Evolutionary conservation across 2,888 invertebrate species (phyloP).

Genomic region (Drosophila barbarae): DNA sequence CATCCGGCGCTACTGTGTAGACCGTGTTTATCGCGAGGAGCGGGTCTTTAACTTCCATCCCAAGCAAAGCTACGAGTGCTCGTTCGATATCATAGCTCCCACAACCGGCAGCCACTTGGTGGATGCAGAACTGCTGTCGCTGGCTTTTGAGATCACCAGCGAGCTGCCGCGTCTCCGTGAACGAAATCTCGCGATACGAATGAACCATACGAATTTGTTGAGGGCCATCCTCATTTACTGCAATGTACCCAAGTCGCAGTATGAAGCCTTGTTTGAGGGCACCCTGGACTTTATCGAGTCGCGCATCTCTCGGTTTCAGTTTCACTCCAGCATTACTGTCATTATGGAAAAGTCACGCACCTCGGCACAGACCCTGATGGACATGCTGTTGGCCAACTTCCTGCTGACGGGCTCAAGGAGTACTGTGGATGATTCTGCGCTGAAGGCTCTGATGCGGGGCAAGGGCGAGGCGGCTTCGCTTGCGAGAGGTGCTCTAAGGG

Average conservation of each 20-base stretch:
- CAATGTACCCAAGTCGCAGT: slow-evolving; percentile 87
- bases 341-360: slow-evolving; percentile 82
- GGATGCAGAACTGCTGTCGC: slow-evolving; percentile 91
- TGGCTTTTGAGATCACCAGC: slow-evolving; percentile 87
- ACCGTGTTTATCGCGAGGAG: slow-evolving; percentile 91
- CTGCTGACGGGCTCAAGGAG: slow-evolving; percentile 73
- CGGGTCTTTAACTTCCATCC: slow-evolving; percentile 91
- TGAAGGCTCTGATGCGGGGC: slow-evolving; percentile 84
- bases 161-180: slow-evolving; percentile 84
- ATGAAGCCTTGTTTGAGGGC: slow-evolving; percentile 77
- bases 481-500: slow-evolving; percentile 86
- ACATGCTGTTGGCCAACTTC: slow-evolving; percentile 76
- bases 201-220: slow-evolving; percentile 90
- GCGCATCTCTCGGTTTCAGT: slow-evolving; percentile 85
- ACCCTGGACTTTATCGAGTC: slow-evolving; percentile 80
- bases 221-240: slow-evolving; percentile 88
- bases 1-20: slow-evolving; percentile 91
- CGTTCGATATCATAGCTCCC: slow-evolving; percentile 94
- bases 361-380: slow-evolving; percentile 75
- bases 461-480: slow-evolving; percentile 84
- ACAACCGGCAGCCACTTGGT: slow-evolving; percentile 86
- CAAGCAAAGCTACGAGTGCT: slow-evolving; percentile 92
- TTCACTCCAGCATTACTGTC: slow-evolving; percentile 85
- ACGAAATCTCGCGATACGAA: slow-evolving; percentile 84
- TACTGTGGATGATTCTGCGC: slow-evolving; percentile 72